A percentile compares a stretch with the other conserved stretches of the same genome.
Evolutionary conservation across 2,797 vertebrate species (phyloP).

Genomic region (Aphelocoma californica): DNA sequence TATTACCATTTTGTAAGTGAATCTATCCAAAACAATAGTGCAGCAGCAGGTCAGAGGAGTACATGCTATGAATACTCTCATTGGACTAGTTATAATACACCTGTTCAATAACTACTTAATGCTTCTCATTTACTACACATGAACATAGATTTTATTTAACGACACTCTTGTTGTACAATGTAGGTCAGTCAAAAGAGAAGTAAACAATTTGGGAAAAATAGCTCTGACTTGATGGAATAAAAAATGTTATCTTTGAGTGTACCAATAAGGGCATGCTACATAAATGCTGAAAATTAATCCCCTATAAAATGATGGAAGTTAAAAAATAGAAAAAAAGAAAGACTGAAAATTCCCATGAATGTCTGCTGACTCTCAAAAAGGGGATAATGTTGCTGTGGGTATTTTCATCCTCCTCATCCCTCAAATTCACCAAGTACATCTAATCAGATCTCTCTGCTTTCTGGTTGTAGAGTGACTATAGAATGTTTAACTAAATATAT

Average conservation of each 20-base stretch:
- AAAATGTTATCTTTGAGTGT: background rate
- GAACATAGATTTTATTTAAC: background rate
- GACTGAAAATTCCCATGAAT: background rate
- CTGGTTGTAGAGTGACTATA: background rate
- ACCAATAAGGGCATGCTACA: background rate
- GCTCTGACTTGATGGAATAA: background rate
- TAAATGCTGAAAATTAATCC: background rate
- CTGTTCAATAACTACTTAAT: background rate
- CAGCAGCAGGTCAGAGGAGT: background rate
- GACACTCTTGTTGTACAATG: background rate
- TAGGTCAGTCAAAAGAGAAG: background rate
- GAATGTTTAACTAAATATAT: background rate
- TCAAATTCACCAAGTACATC: conserved; percentile 22
- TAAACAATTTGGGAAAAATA: background rate
- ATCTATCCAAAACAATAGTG: background rate
- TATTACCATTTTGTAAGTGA: background rate
- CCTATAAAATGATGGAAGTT: background rate
- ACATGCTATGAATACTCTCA: background rate
- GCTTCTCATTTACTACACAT: background rate
- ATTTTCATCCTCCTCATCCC: background rate
- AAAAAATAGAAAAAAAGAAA: background rate
- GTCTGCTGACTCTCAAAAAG: background rate
- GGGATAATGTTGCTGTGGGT: background rate
- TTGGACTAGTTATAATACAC: background rate
- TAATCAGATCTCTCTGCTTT: conserved; percentile 16